phyloP scores from a whole-genome alignment of 2,888 invertebrate species.

The Thalpophila matura region DNA sequence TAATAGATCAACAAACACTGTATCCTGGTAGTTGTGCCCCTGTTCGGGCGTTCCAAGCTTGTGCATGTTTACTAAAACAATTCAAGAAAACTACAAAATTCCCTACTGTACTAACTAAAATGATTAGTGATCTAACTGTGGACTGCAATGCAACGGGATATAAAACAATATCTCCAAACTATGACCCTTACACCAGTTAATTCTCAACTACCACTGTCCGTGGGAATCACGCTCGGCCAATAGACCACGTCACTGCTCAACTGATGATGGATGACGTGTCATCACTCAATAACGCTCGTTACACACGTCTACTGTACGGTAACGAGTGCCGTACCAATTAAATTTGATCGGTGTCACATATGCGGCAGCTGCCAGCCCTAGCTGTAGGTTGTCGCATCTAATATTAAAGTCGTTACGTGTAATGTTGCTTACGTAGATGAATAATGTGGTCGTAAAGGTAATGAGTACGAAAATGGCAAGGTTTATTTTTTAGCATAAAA shows the following conservation, averaged over 20 bases:
- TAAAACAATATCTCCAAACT: neutral
- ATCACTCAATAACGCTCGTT: slow-evolving; percentile 57
- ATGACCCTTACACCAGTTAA: slow-evolving; percentile 20
- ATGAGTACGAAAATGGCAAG: too few relatives aligned
- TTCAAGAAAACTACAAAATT: too few relatives aligned
- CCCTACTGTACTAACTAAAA: too few relatives aligned
- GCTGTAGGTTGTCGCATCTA: slow-evolving; percentile 17
- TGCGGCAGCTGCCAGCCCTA: slow-evolving; percentile 42
- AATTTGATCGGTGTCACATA: slow-evolving; percentile 67
- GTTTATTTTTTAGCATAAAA: too few relatives aligned
- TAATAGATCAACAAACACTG: too few relatives aligned
- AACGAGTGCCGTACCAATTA: slow-evolving; percentile 66
- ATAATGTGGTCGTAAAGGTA: too few relatives aligned
- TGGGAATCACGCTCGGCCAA: slow-evolving; percentile 42
- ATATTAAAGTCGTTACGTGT: slow-evolving; percentile 9
- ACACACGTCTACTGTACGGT: slow-evolving; percentile 38
- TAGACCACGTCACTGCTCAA: slow-evolving; percentile 50
- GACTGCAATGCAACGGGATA: neutral
- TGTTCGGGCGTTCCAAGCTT: too few relatives aligned
- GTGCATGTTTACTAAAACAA: too few relatives aligned
- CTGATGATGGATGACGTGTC: slow-evolving; percentile 58
- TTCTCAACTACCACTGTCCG: slow-evolving; percentile 20
- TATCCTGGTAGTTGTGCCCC: too few relatives aligned
- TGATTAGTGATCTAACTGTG: too few relatives aligned
- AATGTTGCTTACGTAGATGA: neutral